Conservation (phyloP, 1,140 invertebrate genomes). For the Drosophila seguyi region DNA sequence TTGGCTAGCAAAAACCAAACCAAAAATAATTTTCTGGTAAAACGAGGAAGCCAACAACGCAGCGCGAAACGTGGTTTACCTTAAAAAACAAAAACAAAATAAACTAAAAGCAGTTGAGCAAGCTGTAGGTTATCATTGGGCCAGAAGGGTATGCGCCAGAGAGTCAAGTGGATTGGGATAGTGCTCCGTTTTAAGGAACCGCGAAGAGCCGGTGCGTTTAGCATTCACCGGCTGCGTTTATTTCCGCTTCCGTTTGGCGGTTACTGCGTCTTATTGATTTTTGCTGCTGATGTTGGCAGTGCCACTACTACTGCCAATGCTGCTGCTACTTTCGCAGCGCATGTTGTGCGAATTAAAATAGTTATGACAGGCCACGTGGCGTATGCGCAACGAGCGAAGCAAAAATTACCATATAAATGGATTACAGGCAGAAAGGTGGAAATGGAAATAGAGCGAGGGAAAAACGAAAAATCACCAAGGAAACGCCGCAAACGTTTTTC, state of each 20-base stretch:
- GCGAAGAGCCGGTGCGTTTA: conserved; percentile 22
- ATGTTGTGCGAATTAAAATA: conserved; percentile 77
- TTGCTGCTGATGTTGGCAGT: conserved; percentile 1
- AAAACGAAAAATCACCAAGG: conserved; percentile 28
- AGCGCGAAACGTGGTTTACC: conserved; percentile 32
- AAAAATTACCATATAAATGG: conserved; percentile 82
- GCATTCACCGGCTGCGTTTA: conserved; percentile 57
- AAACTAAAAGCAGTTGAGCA: conserved; percentile 24
- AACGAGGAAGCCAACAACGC: conserved; percentile 46
- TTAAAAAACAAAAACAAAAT: conserved; percentile 5
- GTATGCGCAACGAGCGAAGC: conserved; percentile 49
- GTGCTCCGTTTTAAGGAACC: conserved; percentile 11
- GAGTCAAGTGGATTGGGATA: conserved; percentile 2
- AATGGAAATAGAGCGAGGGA: conserved; percentile 40
- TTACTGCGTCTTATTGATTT: conserved; percentile 57
- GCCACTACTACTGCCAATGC: conserved; percentile 10
- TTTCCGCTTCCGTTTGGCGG: conserved; percentile 51
- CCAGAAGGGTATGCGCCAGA: background rate
- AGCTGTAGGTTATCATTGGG: conserved; percentile 41
- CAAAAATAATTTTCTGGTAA: conserved; percentile 62
- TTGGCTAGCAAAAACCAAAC: conserved; percentile 1
- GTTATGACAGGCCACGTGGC: conserved; percentile 67
- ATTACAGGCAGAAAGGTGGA: conserved; percentile 52
- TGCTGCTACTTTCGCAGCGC: conserved; percentile 55
- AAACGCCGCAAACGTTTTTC: conserved; percentile 75